Evolutionary conservation across 1,140 invertebrate genomes (phyloP).

Genomic region (Lysiphlebus fabarum): DNA sequence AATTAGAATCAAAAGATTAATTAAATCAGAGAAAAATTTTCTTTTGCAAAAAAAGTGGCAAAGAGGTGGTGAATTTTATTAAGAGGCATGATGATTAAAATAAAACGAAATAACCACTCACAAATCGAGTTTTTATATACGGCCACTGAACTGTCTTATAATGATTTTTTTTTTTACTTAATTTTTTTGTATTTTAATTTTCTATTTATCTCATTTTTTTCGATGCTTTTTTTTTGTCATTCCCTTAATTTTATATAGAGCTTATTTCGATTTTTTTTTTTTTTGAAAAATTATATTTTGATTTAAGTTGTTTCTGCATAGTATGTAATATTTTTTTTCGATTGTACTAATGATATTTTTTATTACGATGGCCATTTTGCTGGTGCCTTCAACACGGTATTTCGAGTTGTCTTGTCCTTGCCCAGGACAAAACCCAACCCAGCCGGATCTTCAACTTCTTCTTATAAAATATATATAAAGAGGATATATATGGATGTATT

Average conservation of each 20-base stretch:
- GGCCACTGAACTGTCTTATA: constrained; percentile 44
- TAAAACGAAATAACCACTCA: not conserved
- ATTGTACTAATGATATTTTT: too few relatives aligned
- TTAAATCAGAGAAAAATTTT: not conserved
- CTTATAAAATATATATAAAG: too few relatives aligned
- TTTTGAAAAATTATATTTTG: not conserved
- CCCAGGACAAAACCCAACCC: constrained; percentile 7
- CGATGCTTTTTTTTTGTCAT: constrained; percentile 10
- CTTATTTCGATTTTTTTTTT: not conserved
- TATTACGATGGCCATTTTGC: too few relatives aligned
- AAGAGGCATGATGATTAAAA: constrained; percentile 2
- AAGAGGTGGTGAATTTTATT: not conserved
- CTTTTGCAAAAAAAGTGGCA: too few relatives aligned
- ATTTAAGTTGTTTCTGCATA: too few relatives aligned
- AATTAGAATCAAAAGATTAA: not conserved
- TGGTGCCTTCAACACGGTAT: too few relatives aligned
- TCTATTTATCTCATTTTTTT: constrained; percentile 14
- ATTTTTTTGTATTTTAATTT: constrained; percentile 23
- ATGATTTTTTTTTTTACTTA: constrained; percentile 18
- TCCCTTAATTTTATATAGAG: not conserved
- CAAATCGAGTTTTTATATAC: not conserved
- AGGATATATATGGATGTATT: too few relatives aligned
- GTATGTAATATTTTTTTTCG: too few relatives aligned
- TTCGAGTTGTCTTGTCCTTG: constrained; percentile 1
- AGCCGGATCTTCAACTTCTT: constrained; percentile 5